phyloP scores from a whole-genome alignment of 2,888 invertebrate genomes.

The Hofmannophila pseudospretella region DNA sequence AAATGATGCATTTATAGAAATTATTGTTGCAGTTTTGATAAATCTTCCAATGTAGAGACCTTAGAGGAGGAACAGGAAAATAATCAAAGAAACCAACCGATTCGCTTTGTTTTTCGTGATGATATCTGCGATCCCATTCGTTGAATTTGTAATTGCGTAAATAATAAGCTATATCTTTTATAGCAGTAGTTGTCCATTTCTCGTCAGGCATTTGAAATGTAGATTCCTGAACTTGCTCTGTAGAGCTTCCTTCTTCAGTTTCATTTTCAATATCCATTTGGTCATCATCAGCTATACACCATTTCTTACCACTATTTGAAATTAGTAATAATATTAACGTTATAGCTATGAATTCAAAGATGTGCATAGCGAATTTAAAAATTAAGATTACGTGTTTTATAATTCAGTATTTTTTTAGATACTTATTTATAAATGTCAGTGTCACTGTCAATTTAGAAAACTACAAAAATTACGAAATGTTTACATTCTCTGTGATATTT shows the following conservation, averaged over 20 bases:
- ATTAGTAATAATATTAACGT: neutral
- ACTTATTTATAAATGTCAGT: no score
- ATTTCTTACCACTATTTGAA: no score
- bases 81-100: constrained; percentile 40
- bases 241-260: constrained; percentile 6
- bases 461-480: neutral
- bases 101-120: constrained; percentile 31
- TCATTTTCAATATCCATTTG: constrained; percentile 9
- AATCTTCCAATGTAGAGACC: constrained; percentile 80
- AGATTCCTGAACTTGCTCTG: constrained; percentile 9
- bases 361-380: no score
- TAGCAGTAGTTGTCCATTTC: constrained; percentile 57
- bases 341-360: neutral
- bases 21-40: constrained; percentile 70
- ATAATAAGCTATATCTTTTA: constrained; percentile 79
- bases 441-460: neutral
- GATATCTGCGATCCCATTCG: constrained; percentile 78
- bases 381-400: no score
- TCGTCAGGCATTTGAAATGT: constrained; percentile 30
- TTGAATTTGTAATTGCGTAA: constrained; percentile 80
- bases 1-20: constrained; percentile 76
- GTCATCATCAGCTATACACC: constrained; percentile 2
- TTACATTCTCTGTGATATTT: no score
- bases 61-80: constrained; percentile 77
- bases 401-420: no score